A percentile compares a stretch with the other conserved stretches of the same genome.
Conservation (phyloP, 2,797 vertebrate genomes). For the Enteromius thamalakanensis region DNA sequence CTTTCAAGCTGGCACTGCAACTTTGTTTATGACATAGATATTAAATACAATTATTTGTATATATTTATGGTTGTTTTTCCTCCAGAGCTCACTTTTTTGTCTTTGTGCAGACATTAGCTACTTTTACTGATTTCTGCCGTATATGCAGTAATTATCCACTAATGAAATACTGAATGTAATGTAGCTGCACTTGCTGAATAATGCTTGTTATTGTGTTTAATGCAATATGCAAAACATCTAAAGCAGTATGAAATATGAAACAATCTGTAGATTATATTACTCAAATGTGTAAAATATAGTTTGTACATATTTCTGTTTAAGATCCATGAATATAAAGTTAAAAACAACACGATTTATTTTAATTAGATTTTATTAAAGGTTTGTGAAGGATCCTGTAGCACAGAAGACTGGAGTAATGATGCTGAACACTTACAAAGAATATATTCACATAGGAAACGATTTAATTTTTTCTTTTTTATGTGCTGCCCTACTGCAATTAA, state of each 20-base stretch:
- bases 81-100: neutral
- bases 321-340: neutral
- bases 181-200: neutral
- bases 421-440: neutral
- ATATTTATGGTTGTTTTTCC: neutral
- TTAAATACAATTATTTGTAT: no score
- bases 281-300: neutral
- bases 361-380: neutral
- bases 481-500: no score
- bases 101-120: neutral
- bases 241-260: neutral
- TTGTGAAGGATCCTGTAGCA: neutral
- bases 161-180: neutral
- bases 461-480: no score
- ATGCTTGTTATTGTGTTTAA: neutral
- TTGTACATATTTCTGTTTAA: neutral
- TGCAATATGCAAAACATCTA: neutral
- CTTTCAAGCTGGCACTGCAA: neutral
- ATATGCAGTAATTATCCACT: neutral
- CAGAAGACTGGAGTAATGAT: neutral
- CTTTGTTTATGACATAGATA: neutral
- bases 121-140: neutral
- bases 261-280: neutral
- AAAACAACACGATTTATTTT: neutral
- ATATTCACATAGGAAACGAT: neutral